Base-by-base conservation (phyloP, 2,797 vertebrate species). In the Chloroceryle inda region DNA sequence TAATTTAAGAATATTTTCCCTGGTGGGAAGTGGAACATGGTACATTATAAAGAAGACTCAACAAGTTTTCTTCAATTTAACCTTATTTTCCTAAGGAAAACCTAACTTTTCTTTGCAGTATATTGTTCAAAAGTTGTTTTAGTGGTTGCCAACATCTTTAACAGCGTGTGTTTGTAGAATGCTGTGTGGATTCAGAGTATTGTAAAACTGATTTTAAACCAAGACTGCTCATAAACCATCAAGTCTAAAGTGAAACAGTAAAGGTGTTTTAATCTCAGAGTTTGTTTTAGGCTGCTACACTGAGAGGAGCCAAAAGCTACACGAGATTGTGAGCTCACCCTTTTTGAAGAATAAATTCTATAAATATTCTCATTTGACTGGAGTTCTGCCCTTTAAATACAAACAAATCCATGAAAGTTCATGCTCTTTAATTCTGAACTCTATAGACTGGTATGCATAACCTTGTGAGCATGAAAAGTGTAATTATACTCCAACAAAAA, bases 231-330 rank as follows among this genome's bases (percentile, higher is more conserved):
- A 66, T 38, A 84, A 89, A 8, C 35, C 69, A 72, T n/a, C 10
- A 85, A 89, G 45, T 29, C 69, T 31, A 75, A 74, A 78, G 33
- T 52, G 40, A 89, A 94, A 77, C 38, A 83, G 33, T 77, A 85
- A 85, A 89, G 56, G 64, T 94, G 75, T 83, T 74, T 89, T 61
- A 56, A 64, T 77, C 53, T 91, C 40, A 52, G 78, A 40, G 23
- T 53, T 83, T 94, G 56, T 79, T 91, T 94, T 44, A 91, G 44
- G 40, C n/a, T 72, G 40, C 64, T 75, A 71, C 26, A 52, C 6
- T 59, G 40, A 90, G 12, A 52, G 52, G 19, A 91, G 85, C 75
- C 93, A 95, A 95, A 94, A 92, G n/a, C 63, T 81, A 93, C 82
- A 78, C 2, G 8, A 37, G 29, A 88, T 37, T 72, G 50, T 75